Base-by-base conservation (phyloP, 2,113 vertebrate species). In the Lepus europaeus region DNA sequence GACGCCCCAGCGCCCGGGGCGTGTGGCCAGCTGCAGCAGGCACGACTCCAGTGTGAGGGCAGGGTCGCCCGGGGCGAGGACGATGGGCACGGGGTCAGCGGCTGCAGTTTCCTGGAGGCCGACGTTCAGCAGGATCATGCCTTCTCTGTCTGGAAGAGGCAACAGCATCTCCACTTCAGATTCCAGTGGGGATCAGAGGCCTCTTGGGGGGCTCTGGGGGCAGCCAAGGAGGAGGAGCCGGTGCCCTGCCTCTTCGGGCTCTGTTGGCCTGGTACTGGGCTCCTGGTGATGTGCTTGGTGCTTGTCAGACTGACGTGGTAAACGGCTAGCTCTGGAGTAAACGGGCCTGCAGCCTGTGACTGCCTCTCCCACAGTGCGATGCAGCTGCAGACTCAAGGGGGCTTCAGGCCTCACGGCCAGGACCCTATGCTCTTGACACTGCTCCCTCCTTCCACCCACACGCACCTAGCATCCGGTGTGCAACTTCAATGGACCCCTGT, bases 101-200 rank as follows among this genome's bases (percentile, higher is more conserved):
- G 93, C 78, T 14, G 14, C 84, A 5, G 45, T 74, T 13, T 29
- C 51, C 64, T 97, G 96, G 73, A 98, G 96, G 59, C 94, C 68
- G 20, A 98, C 72, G 0, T 90, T 77, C 39, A 98, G 90, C 31
- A 99, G 96, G 87, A 99, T 83, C 99, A 99, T 99, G 56, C 98
- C 98, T 76, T 97, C 96, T 84, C 9, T 95, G 27, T 83, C 99
- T 99, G 94, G 4, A 97, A 86, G 85, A 93, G 36, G 12, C 23
- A 53, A 59, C 25, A 27, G 61, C 14, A 36, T 74, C 45, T 64
- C 23, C 33, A 36, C 39, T 19, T 83, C 1, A 8, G 29, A 39
- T 74, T 53, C 27, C 9, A 14, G 5, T 6, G 29, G 49, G 64
- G 14, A 69, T n/a, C 39, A 51, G 61, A 68, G 63, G 45, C 31